phyloP scores from a whole-genome alignment of 2,797 vertebrate genomes.

The Perodicticus potto region DNA sequence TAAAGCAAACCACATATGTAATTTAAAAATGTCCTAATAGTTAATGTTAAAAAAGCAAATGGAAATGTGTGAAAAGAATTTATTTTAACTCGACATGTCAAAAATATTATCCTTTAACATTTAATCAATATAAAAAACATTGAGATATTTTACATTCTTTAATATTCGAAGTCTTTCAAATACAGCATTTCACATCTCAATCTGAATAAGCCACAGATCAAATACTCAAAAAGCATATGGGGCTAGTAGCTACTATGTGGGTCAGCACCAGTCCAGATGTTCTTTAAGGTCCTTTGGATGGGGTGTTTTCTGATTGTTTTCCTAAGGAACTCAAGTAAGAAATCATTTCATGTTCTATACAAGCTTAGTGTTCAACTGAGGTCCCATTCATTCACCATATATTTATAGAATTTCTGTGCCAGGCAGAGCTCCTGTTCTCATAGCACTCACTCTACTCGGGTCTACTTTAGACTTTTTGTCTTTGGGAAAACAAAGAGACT shows the following conservation, averaged over 20 bases:
- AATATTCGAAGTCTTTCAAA: slow-evolving; percentile 16
- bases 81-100: slow-evolving; percentile 26
- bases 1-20: not conserved
- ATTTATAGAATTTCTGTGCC: not conserved
- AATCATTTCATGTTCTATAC: not conserved
- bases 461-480: not conserved
- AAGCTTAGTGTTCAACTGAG: not conserved
- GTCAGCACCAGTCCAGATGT: not conserved
- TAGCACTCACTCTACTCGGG: not conserved
- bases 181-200: not conserved
- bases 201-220: not conserved
- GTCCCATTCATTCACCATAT: not conserved
- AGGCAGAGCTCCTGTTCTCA: not conserved
- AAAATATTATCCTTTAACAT: slow-evolving; percentile 61
- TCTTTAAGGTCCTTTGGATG: not conserved
- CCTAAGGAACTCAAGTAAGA: not conserved
- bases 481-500: not conserved
- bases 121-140: slow-evolving; percentile 28
- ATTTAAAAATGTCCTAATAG: slow-evolving; percentile 14
- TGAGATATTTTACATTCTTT: slow-evolving; percentile 5
- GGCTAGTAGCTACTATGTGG: not conserved
- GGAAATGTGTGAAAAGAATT: not conserved
- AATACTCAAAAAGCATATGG: not conserved
- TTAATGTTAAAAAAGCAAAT: slow-evolving; percentile 56
- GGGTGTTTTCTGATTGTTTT: not conserved